Conservation (phyloP, 2,888 invertebrate species). For the Hanleya hanleyi region DNA sequence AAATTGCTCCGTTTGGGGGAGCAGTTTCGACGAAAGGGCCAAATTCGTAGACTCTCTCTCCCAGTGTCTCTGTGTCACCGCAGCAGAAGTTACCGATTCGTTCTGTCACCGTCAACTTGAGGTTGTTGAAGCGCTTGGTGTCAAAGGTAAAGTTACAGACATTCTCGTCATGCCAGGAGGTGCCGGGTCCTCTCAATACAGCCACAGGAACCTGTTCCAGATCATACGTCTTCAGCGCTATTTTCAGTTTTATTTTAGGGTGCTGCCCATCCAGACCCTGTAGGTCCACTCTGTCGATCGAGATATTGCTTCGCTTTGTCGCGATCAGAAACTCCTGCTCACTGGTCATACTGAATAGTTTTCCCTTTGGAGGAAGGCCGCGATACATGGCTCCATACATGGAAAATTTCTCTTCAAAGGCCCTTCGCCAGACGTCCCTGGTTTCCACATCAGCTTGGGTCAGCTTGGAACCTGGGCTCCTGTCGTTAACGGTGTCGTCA, state of each 20-base stretch:
- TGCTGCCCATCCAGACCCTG: conserved; percentile 26
- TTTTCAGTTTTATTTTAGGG: conserved; percentile 57
- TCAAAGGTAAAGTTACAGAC: conserved; percentile 66
- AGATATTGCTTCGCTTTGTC: conserved; percentile 54
- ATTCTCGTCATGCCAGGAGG: conserved; percentile 63
- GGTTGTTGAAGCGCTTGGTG: conserved; percentile 69
- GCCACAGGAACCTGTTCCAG: conserved; percentile 41
- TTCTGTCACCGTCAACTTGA: conserved; percentile 61
- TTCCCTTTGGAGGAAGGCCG: conserved; percentile 73
- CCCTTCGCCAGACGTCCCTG: conserved; percentile 73
- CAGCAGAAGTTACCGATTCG: conserved; percentile 71
- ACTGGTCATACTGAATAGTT: conserved; percentile 68
- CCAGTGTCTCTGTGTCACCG: conserved; percentile 57
- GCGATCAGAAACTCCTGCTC: conserved; percentile 61
- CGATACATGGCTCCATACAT: conserved; percentile 75
- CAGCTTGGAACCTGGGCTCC: conserved; percentile 73
- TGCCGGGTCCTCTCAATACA: conserved; percentile 46
- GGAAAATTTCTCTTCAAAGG: conserved; percentile 72
- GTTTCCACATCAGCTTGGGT: conserved; percentile 73
- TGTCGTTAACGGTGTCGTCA: conserved; percentile 75
- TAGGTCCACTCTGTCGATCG: conserved; percentile 41
- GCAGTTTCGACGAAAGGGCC: conserved; percentile 50
- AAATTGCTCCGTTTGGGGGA: conserved; percentile 41
- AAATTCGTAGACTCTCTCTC: conserved; percentile 60
- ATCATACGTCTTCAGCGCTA: conserved; percentile 19